Base-by-base conservation (phyloP, 2,113 vertebrate genomes). In the Nasalis larvatus region DNA sequence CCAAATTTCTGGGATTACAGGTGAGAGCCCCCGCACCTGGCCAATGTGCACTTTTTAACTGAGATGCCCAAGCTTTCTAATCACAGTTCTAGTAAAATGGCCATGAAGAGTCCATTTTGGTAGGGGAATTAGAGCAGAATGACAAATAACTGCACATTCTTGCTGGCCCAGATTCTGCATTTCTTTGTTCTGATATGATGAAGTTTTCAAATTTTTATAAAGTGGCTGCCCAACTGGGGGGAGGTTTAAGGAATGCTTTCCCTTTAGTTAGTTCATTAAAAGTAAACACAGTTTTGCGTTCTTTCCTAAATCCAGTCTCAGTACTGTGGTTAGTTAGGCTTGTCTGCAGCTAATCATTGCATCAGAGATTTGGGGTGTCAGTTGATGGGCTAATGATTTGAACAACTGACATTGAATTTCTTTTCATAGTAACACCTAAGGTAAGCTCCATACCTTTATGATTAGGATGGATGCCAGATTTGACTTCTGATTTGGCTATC, bases 321-420 rank as follows among this genome's bases (percentile, higher is more conserved):
- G 16, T 18, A 20, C 45, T 21, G 9, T 27, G 14, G 60, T 25
- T 35, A 54, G 37, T 37, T 78, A 30, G 23, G 23, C n/a, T 76
- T 91, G 32, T 68, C 40, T 85, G 56, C 14, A 73, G 14, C 10
- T 76, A 13, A 74, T 71, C 76, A 40, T 10, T 10, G 49, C 74
- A 47, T 58, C 52, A 25, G 69, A 83, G 78, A 91, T 56, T 49
- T 47, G 18, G 0, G 42, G 35, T n/a, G n/a, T 97, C 85, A 49
- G 35, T 69, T 96, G 77, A 77, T 71, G 63, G 23, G 69, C 30
- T 87, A 93, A 81, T 25, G 66, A 90, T 88, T 25, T 95, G 52
- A 98, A 98, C 86, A 97, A 95, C 89, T 93, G 83, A 45, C 78
- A 97, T 86, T 97, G 96, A 98, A 98, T 98, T 97, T 96, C 82